These are phyloP conservation scores for Drosophila mercatorum DNA, from an alignment of 2,888 invertebrate species.

Conservation along the genomic window DNA sequence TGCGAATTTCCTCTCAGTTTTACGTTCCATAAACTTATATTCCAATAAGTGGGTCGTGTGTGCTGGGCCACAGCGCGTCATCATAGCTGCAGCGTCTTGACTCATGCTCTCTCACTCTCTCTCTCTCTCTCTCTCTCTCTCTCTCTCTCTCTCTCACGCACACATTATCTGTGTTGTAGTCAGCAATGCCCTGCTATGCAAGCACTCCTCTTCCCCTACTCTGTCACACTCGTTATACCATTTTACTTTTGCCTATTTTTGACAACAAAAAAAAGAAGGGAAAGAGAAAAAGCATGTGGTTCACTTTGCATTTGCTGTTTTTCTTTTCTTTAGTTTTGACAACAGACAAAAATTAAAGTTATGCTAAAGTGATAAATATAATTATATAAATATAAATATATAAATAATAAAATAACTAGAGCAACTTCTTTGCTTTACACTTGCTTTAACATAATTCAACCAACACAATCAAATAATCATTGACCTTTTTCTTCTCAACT, in stretches of 20 bases:
- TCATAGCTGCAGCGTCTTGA: slow-evolving; percentile 5
- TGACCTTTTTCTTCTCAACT: not conserved
- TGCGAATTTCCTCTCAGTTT: not conserved
- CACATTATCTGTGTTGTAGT: not conserved
- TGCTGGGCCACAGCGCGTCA: slow-evolving; percentile 1
- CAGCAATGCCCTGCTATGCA: not conserved
- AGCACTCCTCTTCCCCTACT: not conserved
- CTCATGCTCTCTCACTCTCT: not conserved
- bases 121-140: not conserved
- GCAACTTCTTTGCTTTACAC: not conserved
- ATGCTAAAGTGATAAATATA: not conserved
- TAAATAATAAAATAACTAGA: not conserved
- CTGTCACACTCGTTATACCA: not conserved
- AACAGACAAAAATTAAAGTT: not conserved
- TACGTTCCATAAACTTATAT: slow-evolving; percentile 8
- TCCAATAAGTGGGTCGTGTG: slow-evolving; percentile 6
- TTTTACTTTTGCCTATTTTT: slow-evolving; percentile 7
- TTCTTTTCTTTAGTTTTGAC: not conserved
- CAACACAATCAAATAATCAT: not conserved
- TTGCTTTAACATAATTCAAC: not conserved
- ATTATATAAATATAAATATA: not conserved
- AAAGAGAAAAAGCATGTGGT: not conserved
- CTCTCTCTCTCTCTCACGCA: not conserved
- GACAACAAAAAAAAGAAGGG: not conserved
- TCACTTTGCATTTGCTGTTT: not conserved